These are phyloP conservation scores for Rhea americana DNA, from an alignment of 2,113 vertebrate species.

Conservation along the genomic window DNA sequence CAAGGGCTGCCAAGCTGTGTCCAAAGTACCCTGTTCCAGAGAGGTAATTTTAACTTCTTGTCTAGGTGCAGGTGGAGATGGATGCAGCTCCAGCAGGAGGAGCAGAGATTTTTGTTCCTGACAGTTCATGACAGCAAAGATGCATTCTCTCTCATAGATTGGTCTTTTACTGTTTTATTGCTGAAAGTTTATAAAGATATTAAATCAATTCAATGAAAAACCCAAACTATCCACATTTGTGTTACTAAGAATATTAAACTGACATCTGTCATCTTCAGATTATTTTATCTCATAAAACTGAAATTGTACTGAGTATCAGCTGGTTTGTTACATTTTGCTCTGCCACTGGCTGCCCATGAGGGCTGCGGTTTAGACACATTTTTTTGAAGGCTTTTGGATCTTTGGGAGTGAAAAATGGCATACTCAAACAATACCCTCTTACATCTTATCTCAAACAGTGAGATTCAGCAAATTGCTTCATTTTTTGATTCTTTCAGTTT, in stretches of 20 bases:
- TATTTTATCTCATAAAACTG: background rate
- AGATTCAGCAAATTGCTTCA: background rate
- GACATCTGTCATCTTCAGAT: background rate
- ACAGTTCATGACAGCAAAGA: background rate
- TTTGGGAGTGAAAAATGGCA: background rate
- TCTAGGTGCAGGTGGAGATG: conserved; percentile 2
- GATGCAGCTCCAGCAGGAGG: background rate
- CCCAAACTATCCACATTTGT: accelerated
- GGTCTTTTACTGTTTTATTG: background rate
- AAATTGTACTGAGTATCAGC: background rate
- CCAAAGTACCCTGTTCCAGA: conserved; percentile 94
- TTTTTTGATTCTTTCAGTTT: background rate
- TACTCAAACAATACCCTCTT: background rate
- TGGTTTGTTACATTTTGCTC: background rate
- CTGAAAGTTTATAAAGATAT: background rate
- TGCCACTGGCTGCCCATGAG: background rate
- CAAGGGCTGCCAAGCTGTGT: conserved; percentile 83
- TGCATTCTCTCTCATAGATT: background rate
- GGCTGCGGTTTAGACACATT: background rate
- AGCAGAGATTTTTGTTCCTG: background rate
- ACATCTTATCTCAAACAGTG: background rate
- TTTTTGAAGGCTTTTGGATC: background rate
- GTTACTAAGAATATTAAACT: background rate
- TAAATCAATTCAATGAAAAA: background rate
- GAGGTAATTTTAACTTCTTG: conserved; percentile 81